Evolutionary conservation across 2,113 vertebrate species (phyloP), one percentile per base, ranked within the genome.

Genomic region (Cebidichthys violaceus): DNA sequence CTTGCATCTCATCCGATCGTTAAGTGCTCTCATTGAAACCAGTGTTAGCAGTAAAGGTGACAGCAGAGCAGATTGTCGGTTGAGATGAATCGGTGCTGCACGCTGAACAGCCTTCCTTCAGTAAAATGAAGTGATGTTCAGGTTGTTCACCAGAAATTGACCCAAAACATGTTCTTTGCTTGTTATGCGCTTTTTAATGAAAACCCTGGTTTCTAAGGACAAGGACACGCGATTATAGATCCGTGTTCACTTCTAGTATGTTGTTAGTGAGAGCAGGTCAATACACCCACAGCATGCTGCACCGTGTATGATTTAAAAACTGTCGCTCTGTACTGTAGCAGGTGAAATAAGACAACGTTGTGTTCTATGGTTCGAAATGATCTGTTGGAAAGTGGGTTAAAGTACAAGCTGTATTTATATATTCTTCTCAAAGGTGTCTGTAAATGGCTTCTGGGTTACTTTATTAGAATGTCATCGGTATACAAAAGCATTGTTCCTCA

Each of bases 191-290:
- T 54, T 70, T 62, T 82, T 41, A 65, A 27, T 76, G 62, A 72
- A 14, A 66, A 9, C 14, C 6, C 60, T 35, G 0, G 9, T 52
- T 75, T 50, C 11, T 62, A 47, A 50, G 24, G 27, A 18, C 65
- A 39, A 79, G 54, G 67, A 59, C 73, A 52, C 31, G 13, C 10
- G n/a, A 22, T 15, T 41, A 61, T 29, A 72, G 60, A 55, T 66
- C 14, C 13, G 84, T 81, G 54, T 70, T 66, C 43, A 43, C 50
- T 20, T 41, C 83, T 82, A 65, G 35, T 77, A 71, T 77, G 79
- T 81, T 86, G 76, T 79, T 89, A 73, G 81, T 64, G 68, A 85
- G 89, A 83, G 75, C 77, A 83, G 79, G 43, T 79, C 82, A 81
- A 80, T 88, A 82, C 84, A 85, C 84, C 75, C 79, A 81, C 86